Percentiles rank a stretch among this genome's conserved stretches.
Evolutionary conservation across 2,113 vertebrate species (phyloP).

Genomic region (Gymnobelideus leadbeateri): DNA sequence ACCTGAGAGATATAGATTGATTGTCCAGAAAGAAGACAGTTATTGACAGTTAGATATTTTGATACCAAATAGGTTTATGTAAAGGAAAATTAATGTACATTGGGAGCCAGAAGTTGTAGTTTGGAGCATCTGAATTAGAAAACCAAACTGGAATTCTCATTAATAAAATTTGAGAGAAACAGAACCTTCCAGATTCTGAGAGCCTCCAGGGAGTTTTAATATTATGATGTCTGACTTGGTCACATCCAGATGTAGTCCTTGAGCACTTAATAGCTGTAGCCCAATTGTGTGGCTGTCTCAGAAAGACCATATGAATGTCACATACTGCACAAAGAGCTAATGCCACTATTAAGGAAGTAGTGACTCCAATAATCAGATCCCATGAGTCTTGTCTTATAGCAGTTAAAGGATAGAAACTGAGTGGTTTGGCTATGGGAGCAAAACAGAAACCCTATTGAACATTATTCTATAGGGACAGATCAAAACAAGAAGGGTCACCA

Average conservation of each 20-base stretch:
- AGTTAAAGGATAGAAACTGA: constrained; percentile 17
- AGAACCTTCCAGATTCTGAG: background rate
- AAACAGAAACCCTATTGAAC: background rate
- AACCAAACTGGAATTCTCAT: constrained; percentile 29
- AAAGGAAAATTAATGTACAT: background rate
- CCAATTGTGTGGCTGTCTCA: background rate
- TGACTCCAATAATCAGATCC: background rate
- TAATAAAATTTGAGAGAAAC: background rate
- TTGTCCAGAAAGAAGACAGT: background rate
- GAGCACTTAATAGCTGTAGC: background rate
- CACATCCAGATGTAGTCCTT: background rate
- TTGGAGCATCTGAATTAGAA: constrained; percentile 11
- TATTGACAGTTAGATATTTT: constrained; percentile 11
- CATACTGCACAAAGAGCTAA: background rate
- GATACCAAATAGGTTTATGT: constrained; percentile 26
- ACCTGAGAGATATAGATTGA: background rate
- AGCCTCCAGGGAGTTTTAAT: background rate
- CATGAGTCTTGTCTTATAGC: background rate
- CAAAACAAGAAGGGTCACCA: background rate
- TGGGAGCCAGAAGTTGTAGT: background rate
- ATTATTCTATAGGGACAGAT: background rate
- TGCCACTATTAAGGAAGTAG: background rate
- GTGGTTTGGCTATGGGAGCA: background rate
- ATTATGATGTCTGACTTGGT: background rate
- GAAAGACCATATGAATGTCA: background rate